Evolutionary conservation across 2,113 vertebrate genomes (phyloP).

Genomic region (Myanophis thanlyinensis): DNA sequence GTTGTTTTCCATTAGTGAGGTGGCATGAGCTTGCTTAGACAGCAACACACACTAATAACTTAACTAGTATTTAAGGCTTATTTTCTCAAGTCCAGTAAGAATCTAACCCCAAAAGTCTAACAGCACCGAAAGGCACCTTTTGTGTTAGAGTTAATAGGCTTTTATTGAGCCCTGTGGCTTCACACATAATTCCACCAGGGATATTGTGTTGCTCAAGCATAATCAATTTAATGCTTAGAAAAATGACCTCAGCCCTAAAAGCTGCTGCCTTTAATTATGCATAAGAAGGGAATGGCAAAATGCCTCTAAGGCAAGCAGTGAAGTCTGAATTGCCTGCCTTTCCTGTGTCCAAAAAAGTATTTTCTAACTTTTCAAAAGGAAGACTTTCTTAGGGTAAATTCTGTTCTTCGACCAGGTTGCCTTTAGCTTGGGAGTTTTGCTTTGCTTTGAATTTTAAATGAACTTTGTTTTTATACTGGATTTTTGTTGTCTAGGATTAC

Average conservation of each 20-base stretch:
- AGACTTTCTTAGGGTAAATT: background rate
- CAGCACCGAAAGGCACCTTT: background rate
- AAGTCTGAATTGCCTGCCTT: background rate
- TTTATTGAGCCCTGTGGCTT: background rate
- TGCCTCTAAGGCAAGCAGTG: background rate
- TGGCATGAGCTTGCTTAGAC: background rate
- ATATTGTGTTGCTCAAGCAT: background rate
- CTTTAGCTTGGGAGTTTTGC: background rate
- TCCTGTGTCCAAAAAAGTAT: background rate
- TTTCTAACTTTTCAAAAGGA: background rate
- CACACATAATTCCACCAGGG: background rate
- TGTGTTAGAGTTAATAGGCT: background rate
- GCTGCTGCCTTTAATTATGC: background rate
- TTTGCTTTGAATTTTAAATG: background rate
- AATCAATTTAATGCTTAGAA: conserved; percentile 28
- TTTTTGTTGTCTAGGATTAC: background rate
- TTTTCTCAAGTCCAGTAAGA: background rate
- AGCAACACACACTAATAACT: background rate
- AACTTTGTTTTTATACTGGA: background rate
- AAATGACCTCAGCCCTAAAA: conserved; percentile 17
- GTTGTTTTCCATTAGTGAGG: background rate
- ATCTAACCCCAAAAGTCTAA: background rate
- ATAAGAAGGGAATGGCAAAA: background rate
- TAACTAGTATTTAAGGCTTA: background rate
- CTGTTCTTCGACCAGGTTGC: background rate